phyloP scores from a whole-genome alignment of 2,888 invertebrate species.

The Drosophila putrida region DNA sequence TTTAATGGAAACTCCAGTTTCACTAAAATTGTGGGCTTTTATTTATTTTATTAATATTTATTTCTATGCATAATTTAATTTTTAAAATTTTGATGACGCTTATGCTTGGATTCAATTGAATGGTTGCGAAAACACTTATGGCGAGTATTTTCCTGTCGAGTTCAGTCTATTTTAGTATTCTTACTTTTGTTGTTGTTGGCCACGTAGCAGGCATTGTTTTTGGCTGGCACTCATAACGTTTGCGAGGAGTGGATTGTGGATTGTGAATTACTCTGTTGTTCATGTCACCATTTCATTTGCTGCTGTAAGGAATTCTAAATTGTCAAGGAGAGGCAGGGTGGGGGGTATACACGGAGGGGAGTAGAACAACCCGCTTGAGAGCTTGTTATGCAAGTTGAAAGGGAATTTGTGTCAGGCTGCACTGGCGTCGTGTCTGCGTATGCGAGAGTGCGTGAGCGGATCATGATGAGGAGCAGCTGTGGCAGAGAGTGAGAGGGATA shows the following conservation, averaged over 20 bases:
- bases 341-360: not conserved
- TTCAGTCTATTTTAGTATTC: no score
- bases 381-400: slow-evolving; percentile 73
- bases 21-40: no score
- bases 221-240: slow-evolving; percentile 42
- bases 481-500: not conserved
- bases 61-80: no score
- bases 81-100: no score
- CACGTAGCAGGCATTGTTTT: slow-evolving; percentile 53
- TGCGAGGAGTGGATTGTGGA: slow-evolving; percentile 9
- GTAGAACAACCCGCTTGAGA: slow-evolving; percentile 35
- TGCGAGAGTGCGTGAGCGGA: slow-evolving; percentile 66
- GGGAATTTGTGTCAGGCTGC: slow-evolving; percentile 73
- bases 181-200: slow-evolving; percentile 33
- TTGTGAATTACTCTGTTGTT: slow-evolving; percentile 33
- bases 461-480: slow-evolving; percentile 11
- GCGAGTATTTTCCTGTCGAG: slow-evolving; percentile 11
- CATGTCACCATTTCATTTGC: slow-evolving; percentile 75
- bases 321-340: slow-evolving; percentile 18
- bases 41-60: no score
- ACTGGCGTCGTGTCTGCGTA: slow-evolving; percentile 60
- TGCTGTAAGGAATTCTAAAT: slow-evolving; percentile 65
- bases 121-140: not conserved
- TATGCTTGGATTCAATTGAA: no score
- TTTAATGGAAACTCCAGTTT: no score